Percentiles rank a stretch among this genome's conserved stretches.
These are phyloP conservation scores for Acropora yongei DNA, from an alignment of 64 coral and sea anemone genomes.

Conservation along the genomic window DNA sequence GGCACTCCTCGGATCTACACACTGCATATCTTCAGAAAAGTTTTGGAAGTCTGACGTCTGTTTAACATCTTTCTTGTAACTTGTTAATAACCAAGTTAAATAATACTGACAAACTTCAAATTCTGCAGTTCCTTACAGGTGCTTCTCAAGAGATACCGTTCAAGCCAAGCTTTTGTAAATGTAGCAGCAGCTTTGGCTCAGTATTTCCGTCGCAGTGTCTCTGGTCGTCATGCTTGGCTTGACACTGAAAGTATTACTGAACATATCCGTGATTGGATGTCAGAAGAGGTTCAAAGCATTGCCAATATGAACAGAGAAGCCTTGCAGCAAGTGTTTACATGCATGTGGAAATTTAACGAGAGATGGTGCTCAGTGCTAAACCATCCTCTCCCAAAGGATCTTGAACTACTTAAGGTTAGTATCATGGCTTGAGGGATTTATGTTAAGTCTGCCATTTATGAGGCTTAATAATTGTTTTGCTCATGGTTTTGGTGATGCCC, in stretches of 20 bases:
- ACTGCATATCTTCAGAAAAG: no score
- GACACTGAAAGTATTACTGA: conserved; percentile 46
- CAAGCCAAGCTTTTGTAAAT: conserved; percentile 91
- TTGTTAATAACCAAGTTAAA: background rate
- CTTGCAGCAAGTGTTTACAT: conserved; percentile 66
- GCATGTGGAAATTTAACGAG: conserved; percentile 88
- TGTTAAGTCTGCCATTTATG: background rate
- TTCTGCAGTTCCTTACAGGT: conserved; percentile 60
- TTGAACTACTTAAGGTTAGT: conserved; percentile 82
- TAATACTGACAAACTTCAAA: background rate
- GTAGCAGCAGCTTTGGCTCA: conserved; percentile 86
- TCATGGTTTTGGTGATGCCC: no score
- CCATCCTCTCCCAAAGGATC: conserved; percentile 66
- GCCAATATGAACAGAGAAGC: conserved; percentile 74
- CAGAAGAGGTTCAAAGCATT: conserved; percentile 81
- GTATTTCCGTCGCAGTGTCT: conserved; percentile 67
- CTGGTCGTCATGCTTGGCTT: conserved; percentile 47
- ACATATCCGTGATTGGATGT: conserved; percentile 82
- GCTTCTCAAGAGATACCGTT: conserved; percentile 87
- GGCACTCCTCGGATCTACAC: no score
- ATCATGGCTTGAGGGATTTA: background rate
- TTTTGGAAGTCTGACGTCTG: no score
- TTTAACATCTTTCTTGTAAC: no score
- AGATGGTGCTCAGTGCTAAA: conserved; percentile 64
- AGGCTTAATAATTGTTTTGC: no score